Conservation (phyloP, 2,113 vertebrate genomes). For the Leptodactylus fuscus region DNA sequence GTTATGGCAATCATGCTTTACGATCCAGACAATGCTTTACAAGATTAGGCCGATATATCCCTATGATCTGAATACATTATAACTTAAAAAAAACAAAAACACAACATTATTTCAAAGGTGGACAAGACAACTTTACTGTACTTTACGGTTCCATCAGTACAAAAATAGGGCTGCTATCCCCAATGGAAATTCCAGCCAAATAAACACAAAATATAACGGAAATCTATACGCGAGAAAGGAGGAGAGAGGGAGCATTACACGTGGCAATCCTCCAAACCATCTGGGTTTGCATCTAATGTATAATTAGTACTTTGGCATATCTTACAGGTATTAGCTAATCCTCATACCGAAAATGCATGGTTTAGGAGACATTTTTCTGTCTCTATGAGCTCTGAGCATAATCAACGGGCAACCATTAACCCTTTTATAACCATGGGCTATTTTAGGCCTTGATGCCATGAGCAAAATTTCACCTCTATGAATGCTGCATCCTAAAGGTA, state of each 20-base stretch:
- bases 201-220: not conserved
- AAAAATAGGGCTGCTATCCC: not conserved
- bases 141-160: not conserved
- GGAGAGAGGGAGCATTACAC: not conserved
- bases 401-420: no score
- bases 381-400: not conserved
- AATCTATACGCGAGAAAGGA: not conserved
- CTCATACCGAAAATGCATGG: not conserved
- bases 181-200: not conserved
- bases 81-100: no score
- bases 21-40: no score
- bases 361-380: not conserved
- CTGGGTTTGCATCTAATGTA: constrained; percentile 13
- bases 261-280: constrained; percentile 35
- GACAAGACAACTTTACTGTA: no score
- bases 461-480: no score
- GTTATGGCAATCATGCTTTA: no score
- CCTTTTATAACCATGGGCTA: no score
- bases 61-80: no score
- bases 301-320: constrained; percentile 28
- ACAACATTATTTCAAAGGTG: no score
- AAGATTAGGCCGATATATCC: no score
- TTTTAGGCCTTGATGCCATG: no score
- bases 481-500: no score
- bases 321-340: constrained; percentile 5